Evolutionary conservation across 2,888 invertebrate genomes (phyloP).

Genomic region (Podabrus alpinus): DNA sequence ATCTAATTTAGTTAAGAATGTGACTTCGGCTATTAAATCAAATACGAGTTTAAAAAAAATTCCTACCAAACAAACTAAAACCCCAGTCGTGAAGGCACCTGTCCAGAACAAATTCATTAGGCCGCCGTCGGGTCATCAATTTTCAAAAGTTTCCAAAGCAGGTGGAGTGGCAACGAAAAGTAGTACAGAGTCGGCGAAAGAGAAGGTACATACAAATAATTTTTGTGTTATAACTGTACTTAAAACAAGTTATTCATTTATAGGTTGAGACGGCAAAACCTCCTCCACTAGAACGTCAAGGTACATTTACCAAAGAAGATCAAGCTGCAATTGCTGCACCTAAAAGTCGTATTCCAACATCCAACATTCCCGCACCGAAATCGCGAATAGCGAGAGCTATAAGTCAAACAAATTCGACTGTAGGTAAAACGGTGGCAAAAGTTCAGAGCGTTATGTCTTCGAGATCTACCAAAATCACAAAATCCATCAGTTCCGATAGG

Average conservation of each 20-base stretch:
- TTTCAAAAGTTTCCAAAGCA: not conserved
- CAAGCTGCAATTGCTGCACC: constrained; percentile 46
- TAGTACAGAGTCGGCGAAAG: not conserved
- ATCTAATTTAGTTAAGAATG: constrained; percentile 51
- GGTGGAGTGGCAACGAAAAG: not conserved
- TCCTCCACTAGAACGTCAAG: constrained; percentile 75
- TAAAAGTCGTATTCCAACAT: constrained; percentile 39
- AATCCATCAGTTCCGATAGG: constrained; percentile 47
- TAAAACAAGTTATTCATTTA: not conserved
- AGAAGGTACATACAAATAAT: constrained; percentile 1
- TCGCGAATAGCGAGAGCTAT: constrained; percentile 47
- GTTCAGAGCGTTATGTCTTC: constrained; percentile 53
- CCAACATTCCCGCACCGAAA: constrained; percentile 38
- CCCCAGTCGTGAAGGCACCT: not conserved
- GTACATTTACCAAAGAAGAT: constrained; percentile 91
- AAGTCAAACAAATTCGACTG: constrained; percentile 44
- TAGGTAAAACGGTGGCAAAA: constrained; percentile 50
- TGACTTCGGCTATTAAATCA: constrained; percentile 41
- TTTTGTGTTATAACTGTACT: not conserved
- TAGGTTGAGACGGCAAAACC: constrained; percentile 36
- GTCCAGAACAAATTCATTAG: constrained; percentile 21
- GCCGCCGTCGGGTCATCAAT: constrained; percentile 24
- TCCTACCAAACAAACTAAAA: constrained; percentile 14
- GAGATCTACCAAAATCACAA: constrained; percentile 41
- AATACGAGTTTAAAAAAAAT: constrained; percentile 28